Evolutionary conservation across 2,888 invertebrate genomes (phyloP).

Genomic region (Dastarcus helophoroides): DNA sequence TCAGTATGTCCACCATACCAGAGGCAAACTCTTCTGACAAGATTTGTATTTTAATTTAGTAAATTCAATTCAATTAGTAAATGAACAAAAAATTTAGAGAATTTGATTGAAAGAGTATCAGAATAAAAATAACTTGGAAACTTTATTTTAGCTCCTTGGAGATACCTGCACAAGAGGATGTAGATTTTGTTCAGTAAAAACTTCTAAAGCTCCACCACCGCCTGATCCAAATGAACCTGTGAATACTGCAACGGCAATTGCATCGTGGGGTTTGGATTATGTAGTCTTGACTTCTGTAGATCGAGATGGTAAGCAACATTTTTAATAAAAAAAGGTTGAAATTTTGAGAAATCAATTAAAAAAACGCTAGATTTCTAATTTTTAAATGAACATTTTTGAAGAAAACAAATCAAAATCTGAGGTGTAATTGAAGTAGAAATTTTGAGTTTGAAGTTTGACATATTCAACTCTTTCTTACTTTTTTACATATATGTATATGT

Average conservation of each 20-base stretch:
- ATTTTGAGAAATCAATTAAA: too few species aligned
- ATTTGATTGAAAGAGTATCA: constrained; percentile 1
- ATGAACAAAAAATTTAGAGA: constrained; percentile 4
- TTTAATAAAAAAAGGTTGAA: constrained; percentile 7
- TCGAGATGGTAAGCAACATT: constrained; percentile 64
- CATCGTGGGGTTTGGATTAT: constrained; percentile 93
- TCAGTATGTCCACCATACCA: too few species aligned
- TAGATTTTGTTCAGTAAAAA: constrained; percentile 97
- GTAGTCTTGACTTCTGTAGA: constrained; percentile 97
- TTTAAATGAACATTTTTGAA: too few species aligned
- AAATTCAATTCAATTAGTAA: too few species aligned
- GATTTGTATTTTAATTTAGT: too few species aligned
- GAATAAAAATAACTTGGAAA: too few species aligned
- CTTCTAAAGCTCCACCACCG: constrained; percentile 78
- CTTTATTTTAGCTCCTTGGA: constrained; percentile 71
- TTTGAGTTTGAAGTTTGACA: too few species aligned
- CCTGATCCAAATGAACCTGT: constrained; percentile 82
- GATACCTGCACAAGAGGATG: constrained; percentile 98
- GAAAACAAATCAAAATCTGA: too few species aligned
- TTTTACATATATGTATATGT: constrained; percentile 3
- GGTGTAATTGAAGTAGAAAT: too few species aligned
- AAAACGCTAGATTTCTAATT: too few species aligned
- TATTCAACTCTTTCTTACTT: neutral
- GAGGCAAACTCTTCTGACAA: too few species aligned
- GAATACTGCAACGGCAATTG: constrained; percentile 86